phyloP scores from a whole-genome alignment of 2,797 vertebrate species.

The Alosa sapidissima region DNA sequence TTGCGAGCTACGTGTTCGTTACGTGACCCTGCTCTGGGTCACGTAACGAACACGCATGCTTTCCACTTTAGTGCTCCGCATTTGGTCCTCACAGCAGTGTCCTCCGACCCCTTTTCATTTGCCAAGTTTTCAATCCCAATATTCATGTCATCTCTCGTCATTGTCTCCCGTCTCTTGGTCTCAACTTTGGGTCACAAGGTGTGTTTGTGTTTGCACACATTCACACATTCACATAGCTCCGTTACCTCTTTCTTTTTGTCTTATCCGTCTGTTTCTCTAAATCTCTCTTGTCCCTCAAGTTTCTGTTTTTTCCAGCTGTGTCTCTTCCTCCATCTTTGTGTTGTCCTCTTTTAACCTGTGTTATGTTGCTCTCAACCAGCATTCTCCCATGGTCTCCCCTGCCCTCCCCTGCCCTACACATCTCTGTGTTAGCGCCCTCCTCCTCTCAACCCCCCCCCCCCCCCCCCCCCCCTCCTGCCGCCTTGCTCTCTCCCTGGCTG shows the following conservation, averaged over 20 bases:
- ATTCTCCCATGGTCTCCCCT: background rate
- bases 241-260: background rate
- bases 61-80: no score
- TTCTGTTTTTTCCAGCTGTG: background rate
- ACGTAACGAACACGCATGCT: no score
- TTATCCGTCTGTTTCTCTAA: no score
- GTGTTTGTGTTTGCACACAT: background rate
- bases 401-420: background rate
- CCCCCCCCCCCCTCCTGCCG: slow-evolving; percentile 46
- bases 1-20: no score
- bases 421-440: background rate
- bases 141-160: background rate
- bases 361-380: slow-evolving; percentile 43
- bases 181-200: background rate
- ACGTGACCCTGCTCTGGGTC: no score
- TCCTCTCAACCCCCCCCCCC: no score
- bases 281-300: background rate
- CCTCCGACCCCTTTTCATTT: background rate
- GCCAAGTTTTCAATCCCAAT: background rate
- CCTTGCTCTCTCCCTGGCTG: slow-evolving; percentile 39
- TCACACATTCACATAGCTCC: no score
- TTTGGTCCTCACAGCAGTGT: no score
- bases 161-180: background rate
- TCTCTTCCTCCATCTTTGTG: background rate
- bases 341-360: slow-evolving; percentile 37